Evolutionary conservation across 1,140 invertebrate species (phyloP), one percentile per base, ranked within the genome.

Genomic region (Anadara kagoshimensis): DNA sequence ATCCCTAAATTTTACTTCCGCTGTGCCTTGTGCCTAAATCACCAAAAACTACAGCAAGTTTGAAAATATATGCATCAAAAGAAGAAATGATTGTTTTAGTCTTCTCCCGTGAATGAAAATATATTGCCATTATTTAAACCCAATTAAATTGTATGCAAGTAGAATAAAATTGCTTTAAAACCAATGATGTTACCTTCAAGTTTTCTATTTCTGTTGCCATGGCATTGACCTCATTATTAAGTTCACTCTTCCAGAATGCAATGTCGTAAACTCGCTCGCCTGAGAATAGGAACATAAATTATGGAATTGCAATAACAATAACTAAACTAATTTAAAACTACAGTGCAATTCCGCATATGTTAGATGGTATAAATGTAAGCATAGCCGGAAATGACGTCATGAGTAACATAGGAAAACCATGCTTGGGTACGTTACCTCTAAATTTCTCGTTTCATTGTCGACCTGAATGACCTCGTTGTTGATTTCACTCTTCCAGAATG

Each of bases 211-310:
- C 96, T 3, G 93, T 92, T 54, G 96, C 90, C 67, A 97, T 91
- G 73, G 94, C 93, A 86, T 97, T 95, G 85, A 97, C 91, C 90
- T 98, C 96, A 26, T 94, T 94, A 69, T 90, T 88, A 49, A 95
- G 91, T 90, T 98, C 96, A 86, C 96, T 95, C 62, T 95, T 92
- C 96, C 96, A 98, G 88, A 97, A 97, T 26, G 94, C 95, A n/a
- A 96, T 94, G 81, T 97, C 96, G 12, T 94, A 96, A 75, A 98
- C 94, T 70, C 96, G 91, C 88, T 98, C 96, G 0, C 96, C 96
- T 63, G 97, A 73, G 73, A 73, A 78, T 77, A 73, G 29, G 29
- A 36, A 36, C 29, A 20, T 54, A 54, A 54, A 54, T 54, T 54
- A 54, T n/a, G 10, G 51, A 54, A 54, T n/a, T 20, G 10, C 16